phyloP scores from a whole-genome alignment of 2,888 invertebrate genomes.

The Apotomis turbidana region DNA sequence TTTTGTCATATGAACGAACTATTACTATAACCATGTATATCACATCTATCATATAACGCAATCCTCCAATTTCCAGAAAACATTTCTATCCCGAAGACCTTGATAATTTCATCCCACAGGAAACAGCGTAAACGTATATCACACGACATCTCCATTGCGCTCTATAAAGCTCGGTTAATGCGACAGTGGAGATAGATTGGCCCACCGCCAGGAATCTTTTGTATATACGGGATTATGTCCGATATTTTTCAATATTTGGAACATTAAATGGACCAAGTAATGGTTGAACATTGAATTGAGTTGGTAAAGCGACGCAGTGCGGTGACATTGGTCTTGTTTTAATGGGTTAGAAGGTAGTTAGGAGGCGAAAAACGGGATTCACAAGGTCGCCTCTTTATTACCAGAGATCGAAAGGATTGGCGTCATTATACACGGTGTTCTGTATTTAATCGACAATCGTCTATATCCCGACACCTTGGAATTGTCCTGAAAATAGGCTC shows the following conservation, averaged over 20 bases:
- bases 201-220: slow-evolving; percentile 19
- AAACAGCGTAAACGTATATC: slow-evolving; percentile 16
- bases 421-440: too few relatives aligned
- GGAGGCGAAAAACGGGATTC: not conserved
- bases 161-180: slow-evolving; percentile 26
- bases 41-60: not conserved
- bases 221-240: slow-evolving; percentile 19
- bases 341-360: slow-evolving; percentile 10
- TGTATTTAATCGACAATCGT: too few relatives aligned
- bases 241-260: slow-evolving; percentile 28
- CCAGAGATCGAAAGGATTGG: too few relatives aligned
- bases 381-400: too few relatives aligned
- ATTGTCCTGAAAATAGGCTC: too few relatives aligned
- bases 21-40: too few relatives aligned
- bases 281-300: slow-evolving; percentile 2
- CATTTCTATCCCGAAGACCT: not conserved
- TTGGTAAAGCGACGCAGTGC: slow-evolving; percentile 5
- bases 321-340: not conserved
- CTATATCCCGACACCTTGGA: too few relatives aligned
- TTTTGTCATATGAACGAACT: too few relatives aligned
- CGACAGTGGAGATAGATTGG: slow-evolving; percentile 32
- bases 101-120: slow-evolving; percentile 2
- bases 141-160: slow-evolving; percentile 16
- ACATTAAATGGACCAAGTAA: slow-evolving; percentile 24
- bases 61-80: not conserved